Evolutionary conservation across 2,888 invertebrate species (phyloP), one percentile per base, ranked within the genome.

Genomic region (Mythimna albipuncta): DNA sequence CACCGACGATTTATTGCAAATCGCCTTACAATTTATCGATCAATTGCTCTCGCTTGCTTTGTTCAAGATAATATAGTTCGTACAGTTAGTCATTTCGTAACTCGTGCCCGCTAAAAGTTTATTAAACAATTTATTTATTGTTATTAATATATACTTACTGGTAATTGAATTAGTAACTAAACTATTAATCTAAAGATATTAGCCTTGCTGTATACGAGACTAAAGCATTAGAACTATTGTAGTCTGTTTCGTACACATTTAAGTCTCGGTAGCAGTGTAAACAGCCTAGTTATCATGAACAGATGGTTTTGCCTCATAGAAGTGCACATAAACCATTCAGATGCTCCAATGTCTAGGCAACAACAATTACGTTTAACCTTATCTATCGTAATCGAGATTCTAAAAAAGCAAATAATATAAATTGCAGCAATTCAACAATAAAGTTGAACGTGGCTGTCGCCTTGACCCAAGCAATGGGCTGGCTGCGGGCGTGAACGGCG

Each of bases 361-460:
- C 50, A 79, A 79, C 84, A 82, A 85, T 85, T 83, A 86, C 65
- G 59, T 85, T 74, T 80, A 83, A 83, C 85, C 85, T 85, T 85
- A 87, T 82, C 77, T 86, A 85, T 77, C 66, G 74, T 86, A 86
- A 84, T 72, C 72, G 84, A 80, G 74, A 78, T 76, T 84, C 83
- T 82, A 83, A 87, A 85, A 84, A 86, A 85, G 78, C 83, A 81
- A 85, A 82, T 89, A 84, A 87, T 85, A 87, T 85, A 89, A 89
- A 87, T 90, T 89, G 85, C 85, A 65, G 89, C 79, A 85, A 87
- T 88, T 84, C 85, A 87, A 82, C 86, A 88, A 89, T 89, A 89
- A 88, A 85, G 79, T 76, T 83, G 83, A 82, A 79, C 84, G 85
- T 84, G 80, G 83, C 80, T 64, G 76, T 86, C 61, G 73, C 86